Percentiles rank a stretch among this genome's conserved stretches.
Conservation (phyloP, 2,888 invertebrate genomes). For the Dyspetes luteomarginatus region DNA sequence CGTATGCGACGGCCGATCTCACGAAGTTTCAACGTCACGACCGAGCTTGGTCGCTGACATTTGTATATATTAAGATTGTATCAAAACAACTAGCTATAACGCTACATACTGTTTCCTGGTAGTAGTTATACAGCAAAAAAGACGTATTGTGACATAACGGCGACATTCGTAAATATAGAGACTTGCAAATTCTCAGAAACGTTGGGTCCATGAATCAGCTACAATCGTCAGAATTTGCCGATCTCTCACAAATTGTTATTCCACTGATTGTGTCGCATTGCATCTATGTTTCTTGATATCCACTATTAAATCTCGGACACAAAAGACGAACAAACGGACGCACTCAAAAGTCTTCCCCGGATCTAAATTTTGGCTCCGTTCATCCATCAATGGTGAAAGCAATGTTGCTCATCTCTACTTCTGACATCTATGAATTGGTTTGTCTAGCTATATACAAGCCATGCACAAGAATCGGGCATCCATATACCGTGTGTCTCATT, state of each 20-base stretch:
- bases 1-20: constrained; percentile 43
- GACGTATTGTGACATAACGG: constrained; percentile 2
- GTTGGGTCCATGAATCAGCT: constrained; percentile 13
- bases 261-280: background rate
- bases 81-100: constrained; percentile 43
- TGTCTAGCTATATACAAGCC: too few relatives aligned
- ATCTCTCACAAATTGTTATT: background rate
- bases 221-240: background rate
- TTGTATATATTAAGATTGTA: constrained; percentile 64
- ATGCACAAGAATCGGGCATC: too few relatives aligned
- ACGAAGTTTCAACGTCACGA: constrained; percentile 56
- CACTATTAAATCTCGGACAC: background rate
- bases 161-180: too few relatives aligned
- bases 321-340: too few relatives aligned
- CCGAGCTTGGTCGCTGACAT: constrained; percentile 32
- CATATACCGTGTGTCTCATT: too few relatives aligned
- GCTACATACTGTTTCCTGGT: background rate
- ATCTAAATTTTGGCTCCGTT: too few relatives aligned
- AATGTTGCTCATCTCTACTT: too few relatives aligned
- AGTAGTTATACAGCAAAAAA: background rate
- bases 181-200: constrained; percentile 45
- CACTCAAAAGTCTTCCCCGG: too few relatives aligned
- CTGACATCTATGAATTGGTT: too few relatives aligned
- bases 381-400: too few relatives aligned
- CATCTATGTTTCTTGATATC: background rate